These are phyloP conservation scores for Xiphophorus couchianus DNA, from an alignment of 2,113 vertebrate species.

Conservation along the genomic window DNA sequence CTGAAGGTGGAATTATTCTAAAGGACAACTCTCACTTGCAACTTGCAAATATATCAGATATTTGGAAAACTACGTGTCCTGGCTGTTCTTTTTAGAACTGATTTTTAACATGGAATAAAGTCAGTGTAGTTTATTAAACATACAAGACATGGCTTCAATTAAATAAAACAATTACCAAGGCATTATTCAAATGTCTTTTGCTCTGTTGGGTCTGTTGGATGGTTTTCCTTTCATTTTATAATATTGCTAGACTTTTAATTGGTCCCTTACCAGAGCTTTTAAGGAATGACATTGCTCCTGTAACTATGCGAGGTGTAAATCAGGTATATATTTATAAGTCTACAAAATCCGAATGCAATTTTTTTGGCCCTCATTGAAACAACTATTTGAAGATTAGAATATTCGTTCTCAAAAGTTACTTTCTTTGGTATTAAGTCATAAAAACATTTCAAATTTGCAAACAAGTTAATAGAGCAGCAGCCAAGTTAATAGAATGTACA, in stretches of 20 bases:
- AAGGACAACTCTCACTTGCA: neutral
- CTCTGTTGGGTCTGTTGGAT: neutral
- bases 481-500: neutral
- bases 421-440: neutral
- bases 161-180: neutral
- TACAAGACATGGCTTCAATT: neutral
- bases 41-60: neutral
- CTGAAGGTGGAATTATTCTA: neutral
- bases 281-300: too few species aligned
- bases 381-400: neutral
- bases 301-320: too few species aligned
- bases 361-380: too few species aligned
- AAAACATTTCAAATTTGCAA: neutral
- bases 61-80: neutral
- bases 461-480: neutral
- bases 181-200: neutral
- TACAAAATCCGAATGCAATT: too few species aligned
- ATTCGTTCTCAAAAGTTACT: neutral
- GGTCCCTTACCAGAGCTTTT: too few species aligned
- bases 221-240: too few species aligned
- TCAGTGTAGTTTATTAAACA: neutral
- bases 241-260: too few species aligned
- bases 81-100: neutral
- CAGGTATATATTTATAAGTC: too few species aligned
- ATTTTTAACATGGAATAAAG: neutral